Conservation (phyloP, 1,140 invertebrate genomes). For the Latrodectus geometricus region DNA sequence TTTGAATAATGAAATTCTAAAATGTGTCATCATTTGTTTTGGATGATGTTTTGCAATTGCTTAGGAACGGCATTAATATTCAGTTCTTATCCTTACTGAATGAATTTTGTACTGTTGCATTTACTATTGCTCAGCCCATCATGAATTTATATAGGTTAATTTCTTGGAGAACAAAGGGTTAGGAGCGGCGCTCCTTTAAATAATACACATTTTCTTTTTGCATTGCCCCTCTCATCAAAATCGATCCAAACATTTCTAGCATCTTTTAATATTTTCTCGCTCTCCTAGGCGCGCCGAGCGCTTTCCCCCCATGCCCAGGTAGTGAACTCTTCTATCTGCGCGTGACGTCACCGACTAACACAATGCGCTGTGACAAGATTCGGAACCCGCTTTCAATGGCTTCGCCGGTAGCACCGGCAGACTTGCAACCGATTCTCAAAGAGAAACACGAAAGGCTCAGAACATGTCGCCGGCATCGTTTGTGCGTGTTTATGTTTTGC, state of each 20-base stretch:
- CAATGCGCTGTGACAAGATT: constrained; percentile 26
- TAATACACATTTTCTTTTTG: constrained; percentile 13
- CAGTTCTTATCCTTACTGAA: no score
- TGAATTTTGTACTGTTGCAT: no score
- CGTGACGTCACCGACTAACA: constrained; percentile 44
- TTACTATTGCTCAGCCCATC: no score
- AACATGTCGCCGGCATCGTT: not conserved
- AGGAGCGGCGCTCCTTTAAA: not conserved
- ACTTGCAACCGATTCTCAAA: not conserved
- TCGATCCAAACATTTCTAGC: constrained; percentile 23
- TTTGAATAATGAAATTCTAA: no score
- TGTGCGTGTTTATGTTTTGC: constrained; percentile 1
- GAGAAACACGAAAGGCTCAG: not conserved
- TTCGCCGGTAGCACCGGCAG: constrained; percentile 36
- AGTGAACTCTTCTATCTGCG: constrained; percentile 30
- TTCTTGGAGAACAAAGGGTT: not conserved
- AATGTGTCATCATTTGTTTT: no score
- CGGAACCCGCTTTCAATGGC: constrained; percentile 36
- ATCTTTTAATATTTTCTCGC: constrained; percentile 42
- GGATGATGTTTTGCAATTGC: no score
- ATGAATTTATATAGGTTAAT: no score
- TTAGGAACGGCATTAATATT: no score
- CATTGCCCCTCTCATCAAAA: constrained; percentile 25
- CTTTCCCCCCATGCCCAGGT: constrained; percentile 7
- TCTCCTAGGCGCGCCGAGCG: not conserved